Conservation (phyloP, 2,113 vertebrate genomes). For the Dinomys branickii region DNA sequence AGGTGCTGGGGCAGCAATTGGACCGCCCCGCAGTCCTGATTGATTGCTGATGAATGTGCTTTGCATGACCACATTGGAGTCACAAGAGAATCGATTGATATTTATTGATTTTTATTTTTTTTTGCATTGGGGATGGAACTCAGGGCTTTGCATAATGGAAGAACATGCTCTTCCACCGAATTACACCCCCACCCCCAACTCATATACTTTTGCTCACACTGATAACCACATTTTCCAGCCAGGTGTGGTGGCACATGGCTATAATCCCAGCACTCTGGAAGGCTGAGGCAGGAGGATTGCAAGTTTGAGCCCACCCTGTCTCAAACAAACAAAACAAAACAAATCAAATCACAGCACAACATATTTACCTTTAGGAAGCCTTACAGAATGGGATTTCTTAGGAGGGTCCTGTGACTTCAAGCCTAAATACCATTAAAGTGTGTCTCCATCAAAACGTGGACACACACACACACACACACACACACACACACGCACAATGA, state of each 20-base stretch:
- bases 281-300: neutral
- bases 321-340: neutral
- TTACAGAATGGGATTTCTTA: neutral
- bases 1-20: neutral
- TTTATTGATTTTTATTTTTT: neutral
- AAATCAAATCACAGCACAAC: neutral
- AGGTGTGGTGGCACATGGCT: neutral
- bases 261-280: neutral
- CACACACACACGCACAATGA: neutral
- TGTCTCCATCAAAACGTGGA: neutral
- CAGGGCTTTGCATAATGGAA: neutral
- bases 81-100: neutral
- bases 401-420: neutral
- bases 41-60: neutral
- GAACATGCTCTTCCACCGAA: neutral
- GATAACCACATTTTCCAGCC: neutral
- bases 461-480: neutral
- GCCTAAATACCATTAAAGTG: neutral
- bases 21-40: neutral
- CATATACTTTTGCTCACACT: neutral
- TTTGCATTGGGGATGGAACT: neutral
- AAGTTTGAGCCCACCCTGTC: neutral
- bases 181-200: neutral
- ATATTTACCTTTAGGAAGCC: neutral
- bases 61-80: neutral